phyloP scores from a whole-genome alignment of 2,113 vertebrate species.

The Danionella cerebrum region DNA sequence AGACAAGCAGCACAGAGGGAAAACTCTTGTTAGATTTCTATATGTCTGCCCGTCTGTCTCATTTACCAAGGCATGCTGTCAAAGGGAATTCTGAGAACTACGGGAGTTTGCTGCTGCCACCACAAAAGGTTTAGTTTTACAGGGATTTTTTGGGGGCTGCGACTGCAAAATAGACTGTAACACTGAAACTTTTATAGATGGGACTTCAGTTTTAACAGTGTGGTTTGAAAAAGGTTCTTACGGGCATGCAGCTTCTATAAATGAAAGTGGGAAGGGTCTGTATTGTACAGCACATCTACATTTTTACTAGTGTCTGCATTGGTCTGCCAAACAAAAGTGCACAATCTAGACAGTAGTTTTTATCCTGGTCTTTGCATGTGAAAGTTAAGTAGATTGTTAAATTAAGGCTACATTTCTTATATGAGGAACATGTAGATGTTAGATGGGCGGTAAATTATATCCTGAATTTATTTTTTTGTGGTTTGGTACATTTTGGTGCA shows the following conservation, averaged over 20 bases:
- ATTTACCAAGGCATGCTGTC: conserved; percentile 41
- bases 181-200: conserved; percentile 54
- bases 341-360: conserved; percentile 39
- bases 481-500: no score
- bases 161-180: conserved; percentile 51
- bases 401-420: neutral
- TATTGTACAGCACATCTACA: conserved; percentile 46
- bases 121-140: conserved; percentile 58
- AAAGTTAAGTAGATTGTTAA: conserved; percentile 19
- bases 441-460: no score
- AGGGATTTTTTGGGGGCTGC: conserved; percentile 31
- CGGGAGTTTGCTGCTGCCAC: conserved; percentile 5
- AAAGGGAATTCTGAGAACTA: conserved; percentile 36
- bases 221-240: conserved; percentile 49
- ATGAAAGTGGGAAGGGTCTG: conserved; percentile 48
- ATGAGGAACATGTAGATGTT: neutral
- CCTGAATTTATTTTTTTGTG: no score
- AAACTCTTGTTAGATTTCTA: conserved; percentile 43
- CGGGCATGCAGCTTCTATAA: conserved; percentile 55
- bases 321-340: conserved; percentile 50
- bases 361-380: neutral
- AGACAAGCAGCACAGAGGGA: conserved; percentile 41
- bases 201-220: conserved; percentile 51
- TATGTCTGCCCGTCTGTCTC: conserved; percentile 42
- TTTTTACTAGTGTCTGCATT: conserved; percentile 53